Evolutionary conservation across 1,140 invertebrate species (phyloP), one percentile per base, ranked within the genome.

Genomic region (Heliconius congener): DNA sequence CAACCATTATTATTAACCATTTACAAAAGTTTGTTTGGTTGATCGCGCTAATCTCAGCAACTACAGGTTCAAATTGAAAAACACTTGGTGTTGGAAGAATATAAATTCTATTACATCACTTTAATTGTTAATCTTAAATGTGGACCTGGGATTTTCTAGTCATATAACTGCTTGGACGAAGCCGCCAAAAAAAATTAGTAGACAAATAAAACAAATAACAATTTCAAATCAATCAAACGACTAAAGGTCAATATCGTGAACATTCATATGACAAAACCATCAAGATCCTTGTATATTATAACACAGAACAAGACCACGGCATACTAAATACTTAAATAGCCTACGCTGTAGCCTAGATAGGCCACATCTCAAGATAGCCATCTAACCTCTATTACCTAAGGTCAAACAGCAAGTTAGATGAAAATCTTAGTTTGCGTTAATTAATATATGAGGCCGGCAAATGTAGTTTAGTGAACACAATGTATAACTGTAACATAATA

Each of bases 361-460:
- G 60, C 60, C 27, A 66, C 60, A 66, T 66, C 60, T 66, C 23
- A 66, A 66, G 60, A 66, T 66, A 66, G 27, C 60, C 60, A 66
- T 66, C 60, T 66, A 66, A 66, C 60, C 60, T 66, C 60, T 66
- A 30, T 66, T 66, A 66, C 60, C 60, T 66, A 66, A 30, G 60
- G 60, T 66, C 60, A 30, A 27, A 66, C 60, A 66, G 23, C 60
- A 66, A 13, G 11, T 30, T 66, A 66, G 60, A 66, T 66, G 60
- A 66, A 66, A 66, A 66, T 66, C 60, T 66, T 66, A 27, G 9
- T 23, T 66, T 5, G 27, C 60, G 60, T 66, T 66, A 30, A 66
- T 66, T 27, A 66, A 23, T 66, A 27, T 66, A 30, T 66, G 60
- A 66, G 60, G 60, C 60, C 60, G 23, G 60, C 60, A 66, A 66